phyloP scores from a whole-genome alignment of 2,113 vertebrate species.

The Crotalus horridus region DNA sequence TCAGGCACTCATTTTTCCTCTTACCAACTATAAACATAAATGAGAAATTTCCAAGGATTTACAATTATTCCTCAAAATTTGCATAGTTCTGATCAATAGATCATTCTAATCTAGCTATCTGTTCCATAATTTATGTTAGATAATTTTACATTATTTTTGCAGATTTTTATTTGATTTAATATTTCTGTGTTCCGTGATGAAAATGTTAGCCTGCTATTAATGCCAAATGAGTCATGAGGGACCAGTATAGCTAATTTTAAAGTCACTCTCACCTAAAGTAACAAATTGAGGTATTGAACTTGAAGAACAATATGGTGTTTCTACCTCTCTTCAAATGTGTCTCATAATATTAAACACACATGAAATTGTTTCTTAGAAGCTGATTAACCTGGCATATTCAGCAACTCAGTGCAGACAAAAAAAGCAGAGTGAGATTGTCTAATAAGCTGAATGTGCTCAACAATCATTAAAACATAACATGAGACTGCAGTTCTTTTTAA shows the following conservation, averaged over 20 bases:
- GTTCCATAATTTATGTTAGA: background rate
- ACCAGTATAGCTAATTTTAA: background rate
- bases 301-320: background rate
- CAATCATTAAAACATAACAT: background rate
- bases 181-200: background rate
- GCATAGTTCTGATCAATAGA: background rate
- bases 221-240: background rate
- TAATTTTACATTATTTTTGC: background rate
- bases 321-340: background rate
- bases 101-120: background rate
- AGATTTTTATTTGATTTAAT: background rate
- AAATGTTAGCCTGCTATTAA: background rate
- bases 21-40: background rate
- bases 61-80: background rate
- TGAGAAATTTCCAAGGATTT: background rate
- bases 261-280: background rate
- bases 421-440: background rate
- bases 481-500: background rate
- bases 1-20: background rate
- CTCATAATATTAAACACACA: background rate
- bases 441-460: background rate
- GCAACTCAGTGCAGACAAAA: background rate
- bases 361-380: background rate
- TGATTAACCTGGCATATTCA: background rate
- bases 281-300: background rate